Evolutionary conservation across 2,888 invertebrate species (phyloP).

Genomic region (Lasioglossum pauxillum): DNA sequence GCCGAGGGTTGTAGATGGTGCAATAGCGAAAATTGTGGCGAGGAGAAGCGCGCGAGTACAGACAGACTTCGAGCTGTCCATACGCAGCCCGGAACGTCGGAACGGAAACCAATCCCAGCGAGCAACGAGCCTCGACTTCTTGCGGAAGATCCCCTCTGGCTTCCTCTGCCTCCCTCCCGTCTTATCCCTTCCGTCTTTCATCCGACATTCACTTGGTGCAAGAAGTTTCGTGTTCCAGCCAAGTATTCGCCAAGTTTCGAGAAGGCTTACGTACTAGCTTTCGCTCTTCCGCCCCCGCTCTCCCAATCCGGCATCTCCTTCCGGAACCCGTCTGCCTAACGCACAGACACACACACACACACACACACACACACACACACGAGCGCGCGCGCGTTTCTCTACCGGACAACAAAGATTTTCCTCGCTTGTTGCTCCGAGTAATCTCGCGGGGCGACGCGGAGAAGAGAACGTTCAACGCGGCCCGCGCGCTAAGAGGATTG

Average conservation of each 20-base stretch:
- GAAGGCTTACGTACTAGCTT: constrained; percentile 67
- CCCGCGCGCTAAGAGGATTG: constrained; percentile 60
- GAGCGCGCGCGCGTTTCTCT: not conserved
- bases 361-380: not conserved
- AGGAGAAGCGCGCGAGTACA: constrained; percentile 21
- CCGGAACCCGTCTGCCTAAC: constrained; percentile 27
- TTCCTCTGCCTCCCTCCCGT: constrained; percentile 39
- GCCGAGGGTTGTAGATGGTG: constrained; percentile 10
- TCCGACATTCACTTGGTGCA: constrained; percentile 63
- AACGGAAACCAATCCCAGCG: constrained; percentile 64
- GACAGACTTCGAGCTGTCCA: constrained; percentile 60
- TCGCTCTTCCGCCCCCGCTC: constrained; percentile 27
- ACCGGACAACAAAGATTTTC: constrained; percentile 76
- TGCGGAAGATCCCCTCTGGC: constrained; percentile 51
- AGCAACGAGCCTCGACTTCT: constrained; percentile 60
- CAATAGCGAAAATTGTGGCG: constrained; percentile 59
- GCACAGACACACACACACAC: not conserved
- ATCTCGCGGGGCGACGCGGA: constrained; percentile 65
- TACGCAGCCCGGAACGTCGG: constrained; percentile 56
- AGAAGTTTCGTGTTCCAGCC: constrained; percentile 67
- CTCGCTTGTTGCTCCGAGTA: constrained; percentile 75
- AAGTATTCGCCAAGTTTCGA: constrained; percentile 73
- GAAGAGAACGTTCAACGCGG: constrained; percentile 41
- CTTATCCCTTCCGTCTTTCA: constrained; percentile 69
- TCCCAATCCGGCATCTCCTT: constrained; percentile 15